phyloP scores from a whole-genome alignment of 2,888 invertebrate genomes.

The Prostheceraeus crozeri region DNA sequence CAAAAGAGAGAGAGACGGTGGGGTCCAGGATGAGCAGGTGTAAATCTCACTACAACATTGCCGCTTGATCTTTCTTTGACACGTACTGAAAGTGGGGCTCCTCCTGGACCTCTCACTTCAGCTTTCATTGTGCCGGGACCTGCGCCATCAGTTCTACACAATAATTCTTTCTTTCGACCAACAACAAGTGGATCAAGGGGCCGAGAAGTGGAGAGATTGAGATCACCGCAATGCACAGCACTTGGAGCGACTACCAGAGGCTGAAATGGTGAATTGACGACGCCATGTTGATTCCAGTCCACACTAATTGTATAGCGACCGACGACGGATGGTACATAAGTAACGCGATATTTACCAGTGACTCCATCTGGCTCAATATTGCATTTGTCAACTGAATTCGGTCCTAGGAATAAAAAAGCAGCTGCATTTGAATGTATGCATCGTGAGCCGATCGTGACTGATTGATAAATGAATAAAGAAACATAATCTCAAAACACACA shows the following conservation, averaged over 20 bases:
- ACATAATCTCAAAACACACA: no score
- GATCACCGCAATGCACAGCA: neutral
- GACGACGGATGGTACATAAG: constrained; percentile 5
- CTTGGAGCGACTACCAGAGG: constrained; percentile 13
- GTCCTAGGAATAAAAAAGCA: constrained; percentile 61
- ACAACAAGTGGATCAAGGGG: neutral
- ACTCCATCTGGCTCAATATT: constrained; percentile 60
- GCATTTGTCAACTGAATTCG: constrained; percentile 62
- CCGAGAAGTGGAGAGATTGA: neutral
- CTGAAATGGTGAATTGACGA: neutral
- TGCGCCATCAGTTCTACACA: neutral
- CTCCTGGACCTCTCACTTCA: constrained; percentile 21
- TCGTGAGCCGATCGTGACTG: no score
- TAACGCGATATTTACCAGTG: constrained; percentile 59
- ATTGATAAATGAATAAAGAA: no score
- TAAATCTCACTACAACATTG: neutral
- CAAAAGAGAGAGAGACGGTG: no score
- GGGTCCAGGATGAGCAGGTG: no score
- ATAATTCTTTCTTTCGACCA: neutral
- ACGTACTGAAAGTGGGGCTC: constrained; percentile 46
- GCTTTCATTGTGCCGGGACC: constrained; percentile 16
- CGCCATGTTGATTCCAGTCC: constrained; percentile 11
- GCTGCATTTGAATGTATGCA: no score
- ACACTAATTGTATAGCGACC: constrained; percentile 24
- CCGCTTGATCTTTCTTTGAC: no score